Conservation (phyloP, 2,113 vertebrate species). For the Entomyzon cyanotis region DNA sequence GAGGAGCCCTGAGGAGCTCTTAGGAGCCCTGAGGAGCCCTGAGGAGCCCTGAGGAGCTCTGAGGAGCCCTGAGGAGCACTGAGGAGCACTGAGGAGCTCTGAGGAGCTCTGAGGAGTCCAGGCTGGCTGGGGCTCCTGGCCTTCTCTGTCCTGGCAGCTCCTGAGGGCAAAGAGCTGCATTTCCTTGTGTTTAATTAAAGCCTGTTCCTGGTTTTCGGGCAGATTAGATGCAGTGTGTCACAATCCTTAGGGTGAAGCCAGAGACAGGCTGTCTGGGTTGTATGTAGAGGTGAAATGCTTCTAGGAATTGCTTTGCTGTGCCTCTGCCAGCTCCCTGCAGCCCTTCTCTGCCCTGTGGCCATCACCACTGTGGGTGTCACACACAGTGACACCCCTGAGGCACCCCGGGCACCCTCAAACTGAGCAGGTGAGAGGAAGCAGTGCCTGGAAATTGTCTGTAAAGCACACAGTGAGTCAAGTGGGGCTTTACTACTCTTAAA, state of each 20-base stretch:
- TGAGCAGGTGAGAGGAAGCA: not conserved
- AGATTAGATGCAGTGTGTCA: not conserved
- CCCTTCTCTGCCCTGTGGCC: not conserved
- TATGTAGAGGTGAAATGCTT: not conserved
- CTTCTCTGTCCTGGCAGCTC: not conserved
- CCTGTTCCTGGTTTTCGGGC: not conserved
- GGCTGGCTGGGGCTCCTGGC: not conserved
- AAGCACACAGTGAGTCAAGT: not conserved
- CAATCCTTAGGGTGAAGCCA: not conserved
- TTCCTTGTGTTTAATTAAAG: not conserved
- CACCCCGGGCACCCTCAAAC: not conserved
- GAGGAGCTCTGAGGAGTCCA: not conserved
- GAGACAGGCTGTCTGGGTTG: fast-evolving
- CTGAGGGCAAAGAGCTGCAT: fast-evolving
- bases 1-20: too few relatives aligned
- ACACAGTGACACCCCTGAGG: not conserved
- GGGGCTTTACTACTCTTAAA: not conserved
- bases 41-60: too few relatives aligned
- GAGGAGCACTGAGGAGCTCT: too few relatives aligned
- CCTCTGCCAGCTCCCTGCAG: not conserved
- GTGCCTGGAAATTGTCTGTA: not conserved
- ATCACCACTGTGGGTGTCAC: not conserved
- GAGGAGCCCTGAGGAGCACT: too few relatives aligned
- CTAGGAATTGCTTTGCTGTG: not conserved
- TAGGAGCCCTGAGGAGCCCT: too few relatives aligned